Evolutionary conservation across 2,888 invertebrate genomes (phyloP).

Genomic region (Chloroclystis v-ata): DNA sequence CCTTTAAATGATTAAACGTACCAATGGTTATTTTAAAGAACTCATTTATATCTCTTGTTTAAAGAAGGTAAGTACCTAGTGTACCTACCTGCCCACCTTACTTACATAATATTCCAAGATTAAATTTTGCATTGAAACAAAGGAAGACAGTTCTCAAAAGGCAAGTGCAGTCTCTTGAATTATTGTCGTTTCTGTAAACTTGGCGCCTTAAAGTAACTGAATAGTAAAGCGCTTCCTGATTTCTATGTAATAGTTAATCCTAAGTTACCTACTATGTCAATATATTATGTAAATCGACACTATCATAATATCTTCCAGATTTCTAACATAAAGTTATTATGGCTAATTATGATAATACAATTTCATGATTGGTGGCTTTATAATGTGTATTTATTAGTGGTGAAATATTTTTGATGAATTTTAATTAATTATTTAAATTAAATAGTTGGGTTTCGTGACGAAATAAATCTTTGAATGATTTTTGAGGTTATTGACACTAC

Average conservation of each 20-base stretch:
- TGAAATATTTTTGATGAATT: conserved; percentile 12
- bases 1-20: too few species aligned
- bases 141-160: too few species aligned
- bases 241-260: conserved; percentile 3
- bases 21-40: too few species aligned
- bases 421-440: conserved; percentile 6
- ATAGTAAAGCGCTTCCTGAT: not conserved
- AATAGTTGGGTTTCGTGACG: conserved; percentile 1
- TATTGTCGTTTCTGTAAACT: too few species aligned
- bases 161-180: too few species aligned
- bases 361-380: conserved; percentile 18
- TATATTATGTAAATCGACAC: conserved; percentile 18
- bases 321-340: conserved; percentile 19
- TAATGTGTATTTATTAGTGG: conserved; percentile 16
- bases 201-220: too few species aligned
- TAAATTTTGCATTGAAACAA: too few species aligned
- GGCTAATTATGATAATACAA: conserved; percentile 20
- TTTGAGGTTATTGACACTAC: not conserved
- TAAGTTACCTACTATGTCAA: conserved; percentile 4
- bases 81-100: too few species aligned
- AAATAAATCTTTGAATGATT: conserved; percentile 3
- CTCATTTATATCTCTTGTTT: too few species aligned
- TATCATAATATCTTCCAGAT: conserved; percentile 10
- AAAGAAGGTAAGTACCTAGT: too few species aligned
- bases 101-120: too few species aligned